Conservation (phyloP, 2,113 vertebrate species). For the Heloderma charlesbogerti region DNA sequence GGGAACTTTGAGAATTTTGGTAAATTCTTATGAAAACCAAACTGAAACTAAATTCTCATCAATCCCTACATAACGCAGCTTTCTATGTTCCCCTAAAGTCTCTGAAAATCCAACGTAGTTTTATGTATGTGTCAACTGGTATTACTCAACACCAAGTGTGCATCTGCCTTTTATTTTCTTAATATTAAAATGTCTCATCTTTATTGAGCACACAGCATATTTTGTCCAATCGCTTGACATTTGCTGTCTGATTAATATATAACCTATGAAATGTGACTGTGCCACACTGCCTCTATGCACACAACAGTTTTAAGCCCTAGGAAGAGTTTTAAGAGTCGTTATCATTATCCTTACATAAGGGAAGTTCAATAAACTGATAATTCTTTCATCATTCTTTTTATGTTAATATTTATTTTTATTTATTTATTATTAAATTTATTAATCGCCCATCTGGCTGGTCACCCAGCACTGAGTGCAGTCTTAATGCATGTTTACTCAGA, state of each 20-base stretch:
- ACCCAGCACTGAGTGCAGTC: background rate
- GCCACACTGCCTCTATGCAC: background rate
- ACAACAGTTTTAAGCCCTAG: background rate
- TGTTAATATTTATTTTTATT: too few relatives aligned
- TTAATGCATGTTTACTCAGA: too few relatives aligned
- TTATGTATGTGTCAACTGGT: background rate
- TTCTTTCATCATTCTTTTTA: slow-evolving; percentile 19
- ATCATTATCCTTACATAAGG: background rate
- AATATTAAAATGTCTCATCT: background rate
- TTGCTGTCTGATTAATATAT: background rate
- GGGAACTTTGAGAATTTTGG: too few relatives aligned
- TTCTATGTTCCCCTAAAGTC: background rate
- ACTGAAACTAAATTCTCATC: too few relatives aligned
- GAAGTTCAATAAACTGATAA: background rate
- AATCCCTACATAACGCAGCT: background rate
- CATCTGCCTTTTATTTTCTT: background rate
- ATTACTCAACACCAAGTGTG: background rate
- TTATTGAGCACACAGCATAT: background rate
- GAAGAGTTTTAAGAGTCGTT: background rate
- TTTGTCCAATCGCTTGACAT: background rate
- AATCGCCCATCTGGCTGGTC: too few relatives aligned
- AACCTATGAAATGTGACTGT: background rate
- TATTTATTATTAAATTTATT: too few relatives aligned
- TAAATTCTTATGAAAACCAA: too few relatives aligned
- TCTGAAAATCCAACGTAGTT: background rate